Conservation (phyloP, 2,113 vertebrate species). For the Poecilia latipinna region DNA sequence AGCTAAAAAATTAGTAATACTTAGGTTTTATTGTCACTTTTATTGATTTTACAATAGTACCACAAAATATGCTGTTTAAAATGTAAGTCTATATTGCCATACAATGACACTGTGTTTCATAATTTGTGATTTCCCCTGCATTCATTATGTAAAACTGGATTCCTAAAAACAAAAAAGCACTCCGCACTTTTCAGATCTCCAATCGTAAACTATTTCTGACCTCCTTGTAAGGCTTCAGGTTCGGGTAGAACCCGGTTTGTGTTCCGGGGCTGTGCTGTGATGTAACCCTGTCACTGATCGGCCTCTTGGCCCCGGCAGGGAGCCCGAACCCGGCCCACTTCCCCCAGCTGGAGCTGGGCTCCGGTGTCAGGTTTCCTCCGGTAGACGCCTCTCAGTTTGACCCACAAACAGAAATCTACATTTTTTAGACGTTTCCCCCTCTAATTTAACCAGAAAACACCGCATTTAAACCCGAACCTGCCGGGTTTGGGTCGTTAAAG, state of each 20-base stretch:
- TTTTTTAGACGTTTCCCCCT: background rate
- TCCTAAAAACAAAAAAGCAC: too few relatives aligned
- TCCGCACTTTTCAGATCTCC: too few relatives aligned
- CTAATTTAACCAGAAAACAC: slow-evolving; percentile 1
- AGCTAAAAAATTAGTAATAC: too few relatives aligned
- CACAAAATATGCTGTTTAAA: too few relatives aligned
- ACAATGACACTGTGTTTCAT: too few relatives aligned
- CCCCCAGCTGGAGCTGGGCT: slow-evolving; percentile 65
- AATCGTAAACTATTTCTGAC: too few relatives aligned
- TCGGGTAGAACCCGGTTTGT: background rate
- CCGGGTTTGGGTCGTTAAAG: accelerated
- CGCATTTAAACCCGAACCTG: accelerated
- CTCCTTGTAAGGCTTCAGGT: too few relatives aligned
- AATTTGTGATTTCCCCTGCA: too few relatives aligned
- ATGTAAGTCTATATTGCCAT: too few relatives aligned
- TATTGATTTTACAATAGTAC: too few relatives aligned
- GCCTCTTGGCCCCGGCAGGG: background rate
- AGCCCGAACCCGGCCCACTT: slow-evolving; percentile 60
- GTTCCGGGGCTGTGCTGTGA: background rate
- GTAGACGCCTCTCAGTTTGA: slow-evolving; percentile 62
- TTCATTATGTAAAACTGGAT: too few relatives aligned
- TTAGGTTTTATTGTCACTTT: too few relatives aligned
- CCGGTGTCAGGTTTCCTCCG: slow-evolving; percentile 71
- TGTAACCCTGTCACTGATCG: background rate
- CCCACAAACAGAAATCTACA: slow-evolving; percentile 36